These are phyloP conservation scores for Phymastichus coffea DNA, from an alignment of 1,140 invertebrate genomes.

Conservation along the genomic window DNA sequence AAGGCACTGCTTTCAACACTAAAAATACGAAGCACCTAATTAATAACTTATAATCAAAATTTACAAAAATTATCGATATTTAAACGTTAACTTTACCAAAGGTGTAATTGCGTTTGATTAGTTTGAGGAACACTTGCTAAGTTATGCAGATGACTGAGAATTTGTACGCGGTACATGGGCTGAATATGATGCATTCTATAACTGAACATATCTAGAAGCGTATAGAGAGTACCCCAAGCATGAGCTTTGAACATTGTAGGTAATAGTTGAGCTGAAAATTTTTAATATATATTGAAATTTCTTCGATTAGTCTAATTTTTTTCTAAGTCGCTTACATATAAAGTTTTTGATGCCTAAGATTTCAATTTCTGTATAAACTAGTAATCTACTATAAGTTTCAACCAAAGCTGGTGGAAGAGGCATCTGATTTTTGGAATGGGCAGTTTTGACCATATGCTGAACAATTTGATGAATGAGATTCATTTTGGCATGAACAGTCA, in stretches of 20 bases:
- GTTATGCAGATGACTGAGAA: constrained; percentile 87
- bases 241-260: constrained; percentile 89
- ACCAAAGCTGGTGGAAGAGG: constrained; percentile 87
- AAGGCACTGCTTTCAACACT: constrained; percentile 92
- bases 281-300: constrained; percentile 22
- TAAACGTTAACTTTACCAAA: constrained; percentile 65
- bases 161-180: constrained; percentile 89
- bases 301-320: constrained; percentile 9
- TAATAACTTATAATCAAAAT: no score
- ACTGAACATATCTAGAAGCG: constrained; percentile 93
- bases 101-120: constrained; percentile 91
- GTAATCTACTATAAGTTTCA: constrained; percentile 89
- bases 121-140: constrained; percentile 87
- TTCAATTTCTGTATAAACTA: constrained; percentile 97
- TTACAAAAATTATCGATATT: no score
- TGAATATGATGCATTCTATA: constrained; percentile 95
- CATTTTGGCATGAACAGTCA: constrained; percentile 97
- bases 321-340: constrained; percentile 70
- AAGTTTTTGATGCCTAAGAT: constrained; percentile 95
- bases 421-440: constrained; percentile 81
- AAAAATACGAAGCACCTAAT: no score
- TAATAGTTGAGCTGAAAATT: constrained; percentile 73
- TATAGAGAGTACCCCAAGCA: constrained; percentile 92
- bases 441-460: constrained; percentile 83
- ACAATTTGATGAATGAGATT: constrained; percentile 92